Evolutionary conservation across 2,113 vertebrate species (phyloP).

Genomic region (Zosterops borbonicus): DNA sequence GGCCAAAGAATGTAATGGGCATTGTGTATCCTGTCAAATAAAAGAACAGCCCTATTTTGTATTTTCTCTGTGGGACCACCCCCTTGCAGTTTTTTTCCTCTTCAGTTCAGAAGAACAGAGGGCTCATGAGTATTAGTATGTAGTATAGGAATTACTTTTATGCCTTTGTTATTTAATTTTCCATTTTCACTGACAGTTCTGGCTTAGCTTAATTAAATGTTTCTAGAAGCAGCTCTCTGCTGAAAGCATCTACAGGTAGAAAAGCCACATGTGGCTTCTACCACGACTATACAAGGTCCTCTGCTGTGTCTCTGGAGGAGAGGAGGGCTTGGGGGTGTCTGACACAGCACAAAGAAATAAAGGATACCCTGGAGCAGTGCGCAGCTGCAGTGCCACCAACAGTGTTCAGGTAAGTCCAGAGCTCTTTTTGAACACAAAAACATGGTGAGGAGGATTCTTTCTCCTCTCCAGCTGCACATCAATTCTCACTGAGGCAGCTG

Average conservation of each 20-base stretch:
- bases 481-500: not conserved
- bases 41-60: not conserved
- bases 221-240: not conserved
- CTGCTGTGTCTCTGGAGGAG: not conserved
- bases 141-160: not conserved
- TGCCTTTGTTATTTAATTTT: not conserved
- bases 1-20: not conserved
- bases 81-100: not conserved
- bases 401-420: not conserved
- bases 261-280: not conserved
- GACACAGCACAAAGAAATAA: not conserved
- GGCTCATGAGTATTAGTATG: not conserved
- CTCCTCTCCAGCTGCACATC: not conserved
- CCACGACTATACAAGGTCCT: not conserved
- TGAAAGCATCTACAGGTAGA: not conserved
- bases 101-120: not conserved
- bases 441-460: not conserved
- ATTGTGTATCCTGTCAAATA: not conserved
- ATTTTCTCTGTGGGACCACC: not conserved
- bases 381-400: not conserved
- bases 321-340: not conserved
- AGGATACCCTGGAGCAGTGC: not conserved
- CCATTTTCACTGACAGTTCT: not conserved
- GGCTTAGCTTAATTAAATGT: not conserved
- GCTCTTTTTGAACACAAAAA: not conserved